Evolutionary conservation across 37 sponge, comb jelly and placozoan genomes (phyloP).

Genomic region (Ianthella basta): DNA sequence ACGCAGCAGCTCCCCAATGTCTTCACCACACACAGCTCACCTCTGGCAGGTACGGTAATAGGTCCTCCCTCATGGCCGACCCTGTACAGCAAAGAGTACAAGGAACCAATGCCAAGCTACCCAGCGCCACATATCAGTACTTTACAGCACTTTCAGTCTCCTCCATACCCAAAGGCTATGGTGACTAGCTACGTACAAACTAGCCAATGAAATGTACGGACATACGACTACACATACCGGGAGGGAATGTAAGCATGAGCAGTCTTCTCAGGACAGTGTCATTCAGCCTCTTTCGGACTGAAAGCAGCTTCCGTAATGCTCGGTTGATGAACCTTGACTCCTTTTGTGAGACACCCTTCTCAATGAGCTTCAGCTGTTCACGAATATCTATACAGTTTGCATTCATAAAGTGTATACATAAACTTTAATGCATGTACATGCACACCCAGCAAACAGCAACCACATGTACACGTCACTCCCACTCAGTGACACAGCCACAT

Average conservation of each 20-base stretch:
- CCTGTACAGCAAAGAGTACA: no score
- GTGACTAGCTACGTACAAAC: no score
- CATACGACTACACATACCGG: no score
- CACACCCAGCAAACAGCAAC: background rate
- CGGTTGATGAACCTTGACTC: conserved; percentile 89
- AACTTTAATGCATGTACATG: background rate
- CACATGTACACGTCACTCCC: background rate
- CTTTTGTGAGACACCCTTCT: conserved; percentile 79
- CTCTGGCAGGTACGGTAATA: no score
- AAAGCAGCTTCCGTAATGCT: conserved; percentile 67
- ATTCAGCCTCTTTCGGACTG: conserved; percentile 75
- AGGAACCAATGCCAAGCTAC: no score
- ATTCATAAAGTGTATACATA: background rate
- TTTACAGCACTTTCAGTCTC: no score
- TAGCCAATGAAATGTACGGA: no score
- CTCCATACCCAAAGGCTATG: no score
- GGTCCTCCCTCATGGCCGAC: no score
- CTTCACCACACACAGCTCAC: no score
- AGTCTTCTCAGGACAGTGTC: conserved; percentile 69
- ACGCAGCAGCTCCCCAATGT: no score
- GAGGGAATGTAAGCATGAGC: conserved; percentile 55
- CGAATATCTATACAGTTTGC: conserved; percentile 68
- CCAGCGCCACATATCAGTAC: no score
- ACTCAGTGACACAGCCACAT: background rate
- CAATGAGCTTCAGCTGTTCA: conserved; percentile 83